Evolutionary conservation across 1,140 invertebrate species (phyloP).

Genomic region (Drosophila novamexicana): DNA sequence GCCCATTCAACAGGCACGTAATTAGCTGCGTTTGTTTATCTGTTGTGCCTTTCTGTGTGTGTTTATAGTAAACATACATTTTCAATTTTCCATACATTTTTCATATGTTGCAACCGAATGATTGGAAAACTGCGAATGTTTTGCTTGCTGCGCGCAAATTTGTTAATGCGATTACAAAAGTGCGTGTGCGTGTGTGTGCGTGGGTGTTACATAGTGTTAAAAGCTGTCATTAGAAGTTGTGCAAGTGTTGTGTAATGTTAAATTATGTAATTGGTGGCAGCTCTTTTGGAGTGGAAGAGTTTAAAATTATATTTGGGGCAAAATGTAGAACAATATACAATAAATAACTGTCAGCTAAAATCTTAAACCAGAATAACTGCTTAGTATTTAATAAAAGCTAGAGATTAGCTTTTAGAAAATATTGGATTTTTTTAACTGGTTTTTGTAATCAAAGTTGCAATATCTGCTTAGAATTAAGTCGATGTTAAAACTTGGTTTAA

Average conservation of each 20-base stretch:
- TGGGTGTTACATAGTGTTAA: background rate
- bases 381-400: no score
- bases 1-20: conserved; percentile 17
- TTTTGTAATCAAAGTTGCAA: no score
- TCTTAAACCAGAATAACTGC: no score
- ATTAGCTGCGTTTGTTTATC: conserved; percentile 39
- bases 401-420: no score
- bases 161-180: conserved; percentile 54
- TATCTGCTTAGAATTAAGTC: no score
- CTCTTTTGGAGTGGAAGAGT: background rate
- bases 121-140: conserved; percentile 39
- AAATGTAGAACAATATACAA: background rate
- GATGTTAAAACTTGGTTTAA: no score
- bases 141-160: conserved; percentile 23
- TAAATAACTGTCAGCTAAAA: no score
- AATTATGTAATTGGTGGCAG: conserved; percentile 30
- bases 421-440: no score
- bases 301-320: conserved; percentile 7
- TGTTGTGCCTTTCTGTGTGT: background rate
- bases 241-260: conserved; percentile 49
- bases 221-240: conserved; percentile 38
- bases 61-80: conserved; percentile 35
- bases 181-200: conserved; percentile 2
- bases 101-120: conserved; percentile 25
- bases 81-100: conserved; percentile 19